Percentiles rank a stretch among this genome's conserved stretches.
Conservation (phyloP, 2,888 invertebrate genomes). For the Sesia bembeciformis region DNA sequence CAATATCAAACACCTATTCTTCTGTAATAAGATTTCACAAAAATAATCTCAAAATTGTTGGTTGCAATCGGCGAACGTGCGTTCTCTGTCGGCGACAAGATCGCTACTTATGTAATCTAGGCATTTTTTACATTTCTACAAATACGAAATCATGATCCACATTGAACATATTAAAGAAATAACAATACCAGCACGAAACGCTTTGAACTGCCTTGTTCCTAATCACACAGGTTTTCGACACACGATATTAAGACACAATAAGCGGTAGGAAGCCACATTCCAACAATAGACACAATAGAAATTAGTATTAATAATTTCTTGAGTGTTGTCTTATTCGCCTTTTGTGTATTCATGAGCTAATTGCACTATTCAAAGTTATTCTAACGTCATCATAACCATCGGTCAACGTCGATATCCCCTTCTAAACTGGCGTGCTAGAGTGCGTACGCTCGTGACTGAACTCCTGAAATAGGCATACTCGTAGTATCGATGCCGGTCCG, state of each 20-base stretch:
- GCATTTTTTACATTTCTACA: constrained; percentile 8
- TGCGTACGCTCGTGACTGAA: constrained; percentile 61
- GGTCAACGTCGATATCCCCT: constrained; percentile 60
- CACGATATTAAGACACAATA: constrained; percentile 12
- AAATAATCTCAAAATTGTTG: constrained; percentile 4
- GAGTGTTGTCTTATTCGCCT: constrained; percentile 36
- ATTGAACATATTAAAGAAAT: too few relatives aligned
- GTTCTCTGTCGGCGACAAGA: constrained; percentile 12
- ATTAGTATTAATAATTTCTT: constrained; percentile 41
- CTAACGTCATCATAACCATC: constrained; percentile 61
- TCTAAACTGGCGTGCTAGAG: constrained; percentile 47
- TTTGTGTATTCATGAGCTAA: constrained; percentile 58
- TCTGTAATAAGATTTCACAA: constrained; percentile 10
- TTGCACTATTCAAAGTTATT: constrained; percentile 70
- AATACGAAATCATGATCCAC: too few relatives aligned
- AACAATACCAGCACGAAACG: too few relatives aligned
- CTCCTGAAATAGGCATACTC: constrained; percentile 46
- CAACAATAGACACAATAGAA: constrained; percentile 2
- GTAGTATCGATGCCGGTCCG: constrained; percentile 49
- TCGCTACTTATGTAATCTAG: constrained; percentile 17
- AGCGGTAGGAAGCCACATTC: constrained; percentile 24
- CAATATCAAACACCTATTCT: constrained; percentile 2
- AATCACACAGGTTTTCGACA: too few relatives aligned
- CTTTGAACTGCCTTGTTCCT: too few relatives aligned
- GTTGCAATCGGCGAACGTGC: constrained; percentile 4